A percentile compares a stretch with the other conserved stretches of the same genome.
These are phyloP conservation scores for Sitobion miscanthi DNA, from an alignment of 1,140 invertebrate genomes.

Conservation along the genomic window DNA sequence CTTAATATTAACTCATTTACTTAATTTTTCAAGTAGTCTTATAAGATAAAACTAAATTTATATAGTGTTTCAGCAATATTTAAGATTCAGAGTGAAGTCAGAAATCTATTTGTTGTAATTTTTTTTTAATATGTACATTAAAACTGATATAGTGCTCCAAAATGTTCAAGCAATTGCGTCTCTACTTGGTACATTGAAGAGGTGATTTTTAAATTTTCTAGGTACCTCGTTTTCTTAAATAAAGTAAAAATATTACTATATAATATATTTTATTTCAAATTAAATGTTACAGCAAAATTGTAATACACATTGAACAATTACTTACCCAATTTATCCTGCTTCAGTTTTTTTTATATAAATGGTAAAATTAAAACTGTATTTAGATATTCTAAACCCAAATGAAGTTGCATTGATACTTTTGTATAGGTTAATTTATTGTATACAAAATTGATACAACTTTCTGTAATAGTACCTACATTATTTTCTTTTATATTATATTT, in stretches of 20 bases:
- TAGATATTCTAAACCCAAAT: neutral
- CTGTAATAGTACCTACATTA: neutral
- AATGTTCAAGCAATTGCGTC: neutral
- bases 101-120: neutral
- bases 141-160: neutral
- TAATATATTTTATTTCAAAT: neutral
- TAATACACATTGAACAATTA: neutral
- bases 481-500: neutral
- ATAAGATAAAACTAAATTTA: neutral
- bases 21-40: too few relatives aligned
- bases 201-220: neutral
- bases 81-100: neutral
- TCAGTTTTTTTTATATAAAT: neutral
- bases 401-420: neutral
- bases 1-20: too few relatives aligned
- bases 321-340: neutral
- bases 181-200: neutral
- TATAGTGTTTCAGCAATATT: neutral
- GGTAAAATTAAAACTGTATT: neutral
- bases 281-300: neutral
- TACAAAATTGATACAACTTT: neutral
- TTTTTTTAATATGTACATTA: neutral
- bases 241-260: too few relatives aligned
- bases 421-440: neutral
- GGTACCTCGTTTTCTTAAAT: neutral